Evolutionary conservation across 2,113 vertebrate species (phyloP), one percentile per base, ranked within the genome.

Genomic region (Leucoraja erinaceus): DNA sequence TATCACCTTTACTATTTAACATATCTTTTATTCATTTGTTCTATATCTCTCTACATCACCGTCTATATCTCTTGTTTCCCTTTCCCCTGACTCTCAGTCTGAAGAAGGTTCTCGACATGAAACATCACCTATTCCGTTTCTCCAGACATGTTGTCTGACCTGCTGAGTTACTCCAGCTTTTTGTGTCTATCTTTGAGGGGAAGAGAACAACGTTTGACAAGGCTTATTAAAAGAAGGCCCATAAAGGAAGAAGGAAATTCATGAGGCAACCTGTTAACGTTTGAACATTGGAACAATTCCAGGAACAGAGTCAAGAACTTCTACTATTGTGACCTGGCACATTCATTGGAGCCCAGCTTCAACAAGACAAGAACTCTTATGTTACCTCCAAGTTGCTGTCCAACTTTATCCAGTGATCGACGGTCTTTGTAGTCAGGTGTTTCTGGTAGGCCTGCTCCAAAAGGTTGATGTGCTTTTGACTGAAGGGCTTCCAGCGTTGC

Each of bases 401-500:
- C 92, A 99, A 93, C 94, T 94, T 97, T 94, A 97, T 94, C 98
- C 98, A 99, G 74, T 95, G 96, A 0, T 92, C 93, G 22, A 93
- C 75, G 0, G 93, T 93, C 22, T 93, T 93, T 90, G 84, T 88
- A 12, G 78, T 94, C 84, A 96, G 93, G 33, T 97, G 95, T 56
- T 95, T 97, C 94, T 98, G 97, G 94, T 98, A 99, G 0, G 96
- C 95, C 61, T 98, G 97, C 93, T 99, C 99, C 95, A 99, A 94
- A 0, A 97, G 94, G 81, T 96, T 95, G 94, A 99, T 99, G 93
- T 97, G 97, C 93, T 99, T 99, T 93, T 98, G 97, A 95, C 95
- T 98, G 94, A 99, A 98, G 0, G 98, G 95, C 93, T 98, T 99
- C 99, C 99, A 99, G 6, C 97, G 98, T 61, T 97, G 98, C 95